These are phyloP conservation scores for Haemorhous mexicanus DNA, from an alignment of 2,113 vertebrate genomes.

Conservation along the genomic window DNA sequence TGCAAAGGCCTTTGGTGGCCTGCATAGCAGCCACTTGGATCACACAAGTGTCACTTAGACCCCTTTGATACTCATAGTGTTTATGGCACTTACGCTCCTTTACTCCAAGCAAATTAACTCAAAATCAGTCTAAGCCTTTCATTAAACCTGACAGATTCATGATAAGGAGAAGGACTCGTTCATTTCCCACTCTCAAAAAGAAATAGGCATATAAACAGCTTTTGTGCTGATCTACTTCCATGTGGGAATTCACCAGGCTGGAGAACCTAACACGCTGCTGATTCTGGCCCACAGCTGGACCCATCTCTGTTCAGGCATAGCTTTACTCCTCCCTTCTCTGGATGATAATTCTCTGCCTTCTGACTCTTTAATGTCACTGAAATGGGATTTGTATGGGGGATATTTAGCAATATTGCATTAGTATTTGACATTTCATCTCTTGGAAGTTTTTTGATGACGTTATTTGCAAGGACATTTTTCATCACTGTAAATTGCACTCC, in stretches of 20 bases:
- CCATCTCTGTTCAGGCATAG: neutral
- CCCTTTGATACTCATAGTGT: neutral
- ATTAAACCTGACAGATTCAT: neutral
- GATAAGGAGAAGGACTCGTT: neutral
- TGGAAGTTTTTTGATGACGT: neutral
- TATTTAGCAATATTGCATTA: constrained; percentile 24
- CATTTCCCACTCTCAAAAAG: neutral
- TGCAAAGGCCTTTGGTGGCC: neutral
- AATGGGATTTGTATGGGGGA: neutral
- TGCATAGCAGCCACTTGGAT: neutral
- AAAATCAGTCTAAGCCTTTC: neutral
- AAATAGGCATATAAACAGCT: neutral
- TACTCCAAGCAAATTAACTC: neutral
- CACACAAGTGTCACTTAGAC: neutral
- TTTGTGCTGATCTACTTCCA: neutral
- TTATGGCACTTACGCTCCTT: neutral
- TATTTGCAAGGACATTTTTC: constrained; percentile 38
- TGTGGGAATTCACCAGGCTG: neutral
- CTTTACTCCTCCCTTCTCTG: neutral
- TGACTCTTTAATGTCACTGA: neutral
- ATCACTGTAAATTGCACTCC: neutral
- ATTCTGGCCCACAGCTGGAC: neutral
- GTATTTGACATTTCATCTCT: constrained; percentile 44
- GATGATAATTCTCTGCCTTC: neutral
- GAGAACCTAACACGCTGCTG: neutral